Percentiles rank a stretch among this genome's conserved stretches.
Evolutionary conservation across 2,797 vertebrate species (phyloP).

Genomic region (Labeo calbasu): DNA sequence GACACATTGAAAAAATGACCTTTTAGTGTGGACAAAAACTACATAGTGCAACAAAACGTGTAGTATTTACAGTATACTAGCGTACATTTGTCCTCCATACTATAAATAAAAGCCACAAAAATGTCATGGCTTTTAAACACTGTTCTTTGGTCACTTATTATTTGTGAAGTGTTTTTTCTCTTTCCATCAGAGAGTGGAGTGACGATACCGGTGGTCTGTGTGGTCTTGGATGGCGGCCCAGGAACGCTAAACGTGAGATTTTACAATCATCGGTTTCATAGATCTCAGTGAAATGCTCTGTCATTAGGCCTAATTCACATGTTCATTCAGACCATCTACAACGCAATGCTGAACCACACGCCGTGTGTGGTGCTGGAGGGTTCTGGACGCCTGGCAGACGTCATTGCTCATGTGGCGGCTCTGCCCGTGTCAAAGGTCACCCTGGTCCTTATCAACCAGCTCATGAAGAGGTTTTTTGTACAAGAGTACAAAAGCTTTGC

Average conservation of each 20-base stretch:
- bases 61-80: background rate
- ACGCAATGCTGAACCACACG: slow-evolving; percentile 85
- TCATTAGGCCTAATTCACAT: background rate
- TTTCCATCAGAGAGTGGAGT: slow-evolving; percentile 78
- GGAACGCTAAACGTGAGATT: slow-evolving; percentile 82
- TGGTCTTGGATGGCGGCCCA: slow-evolving; percentile 91
- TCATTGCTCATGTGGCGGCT: slow-evolving; percentile 86
- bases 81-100: background rate
- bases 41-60: background rate
- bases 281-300: background rate
- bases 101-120: background rate
- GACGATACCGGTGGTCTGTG: slow-evolving; percentile 91
- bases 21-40: background rate
- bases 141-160: background rate
- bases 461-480: slow-evolving; percentile 82
- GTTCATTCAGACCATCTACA: slow-evolving; percentile 87
- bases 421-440: slow-evolving; percentile 80
- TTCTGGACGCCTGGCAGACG: slow-evolving; percentile 91
- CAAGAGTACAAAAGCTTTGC: slow-evolving; percentile 82
- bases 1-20: background rate
- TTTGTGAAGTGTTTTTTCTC: background rate
- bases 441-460: slow-evolving; percentile 78
- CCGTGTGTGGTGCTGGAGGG: slow-evolving; percentile 94
- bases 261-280: background rate
- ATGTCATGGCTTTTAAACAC: background rate